Percentiles rank a stretch among this genome's conserved stretches.
Conservation (phyloP, 2,888 invertebrate species). For the Brachyptera risi region DNA sequence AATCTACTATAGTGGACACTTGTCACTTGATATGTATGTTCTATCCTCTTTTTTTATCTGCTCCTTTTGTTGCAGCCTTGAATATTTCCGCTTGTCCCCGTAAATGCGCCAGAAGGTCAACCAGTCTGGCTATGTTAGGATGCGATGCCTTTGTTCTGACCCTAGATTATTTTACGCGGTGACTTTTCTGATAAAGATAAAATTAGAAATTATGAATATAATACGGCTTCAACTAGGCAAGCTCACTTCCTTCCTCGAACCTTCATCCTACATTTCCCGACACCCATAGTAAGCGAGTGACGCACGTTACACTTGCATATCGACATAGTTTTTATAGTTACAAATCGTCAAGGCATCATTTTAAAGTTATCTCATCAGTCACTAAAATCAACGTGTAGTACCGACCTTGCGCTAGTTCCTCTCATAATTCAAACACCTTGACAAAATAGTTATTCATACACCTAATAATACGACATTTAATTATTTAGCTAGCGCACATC, state of each 20-base stretch:
- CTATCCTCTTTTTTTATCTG: constrained; percentile 18
- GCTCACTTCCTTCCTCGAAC: constrained; percentile 25
- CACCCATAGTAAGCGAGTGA: too few species aligned
- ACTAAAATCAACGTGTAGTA: neutral
- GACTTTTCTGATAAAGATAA: too few species aligned
- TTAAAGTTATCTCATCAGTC: too few species aligned
- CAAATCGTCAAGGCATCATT: too few species aligned
- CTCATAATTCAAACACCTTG: neutral
- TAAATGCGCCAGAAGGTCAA: constrained; percentile 42
- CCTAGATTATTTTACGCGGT: neutral
- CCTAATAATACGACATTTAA: neutral
- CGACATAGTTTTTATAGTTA: too few species aligned
- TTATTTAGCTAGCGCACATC: neutral
- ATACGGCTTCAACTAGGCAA: neutral
- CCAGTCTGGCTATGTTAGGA: constrained; percentile 42
- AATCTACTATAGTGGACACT: too few species aligned
- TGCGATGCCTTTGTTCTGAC: constrained; percentile 40
- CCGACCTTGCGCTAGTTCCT: neutral
- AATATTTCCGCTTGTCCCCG: constrained; percentile 41
- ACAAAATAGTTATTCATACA: too few species aligned
- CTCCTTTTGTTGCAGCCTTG: constrained; percentile 25
- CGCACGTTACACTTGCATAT: too few species aligned
- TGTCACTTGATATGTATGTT: constrained; percentile 1
- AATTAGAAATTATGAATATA: neutral
- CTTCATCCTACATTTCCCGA: neutral